These are phyloP conservation scores for Manis crassicaudata DNA, from an alignment of 2,797 vertebrate species.

Conservation along the genomic window DNA sequence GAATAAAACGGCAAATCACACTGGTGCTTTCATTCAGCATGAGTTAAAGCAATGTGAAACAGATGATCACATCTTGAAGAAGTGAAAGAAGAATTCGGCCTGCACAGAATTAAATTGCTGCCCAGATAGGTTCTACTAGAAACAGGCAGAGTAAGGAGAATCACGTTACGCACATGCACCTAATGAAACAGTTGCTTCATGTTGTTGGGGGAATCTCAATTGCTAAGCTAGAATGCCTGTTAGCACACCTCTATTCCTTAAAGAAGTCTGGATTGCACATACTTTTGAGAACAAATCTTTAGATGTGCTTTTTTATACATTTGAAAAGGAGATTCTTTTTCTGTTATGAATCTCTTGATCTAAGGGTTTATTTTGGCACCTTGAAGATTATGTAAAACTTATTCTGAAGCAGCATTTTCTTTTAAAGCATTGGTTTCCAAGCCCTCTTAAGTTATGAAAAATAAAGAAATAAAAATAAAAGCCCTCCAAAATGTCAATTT, in stretches of 20 bases:
- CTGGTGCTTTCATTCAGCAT: conserved; percentile 56
- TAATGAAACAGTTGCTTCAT: conserved; percentile 69
- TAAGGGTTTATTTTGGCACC: conserved; percentile 58
- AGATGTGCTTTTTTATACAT: conserved; percentile 42
- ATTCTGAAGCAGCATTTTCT: conserved; percentile 55
- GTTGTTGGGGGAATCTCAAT: conserved; percentile 30
- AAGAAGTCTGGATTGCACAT: conserved; percentile 56
- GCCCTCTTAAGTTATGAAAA: neutral
- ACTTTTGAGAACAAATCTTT: conserved; percentile 65
- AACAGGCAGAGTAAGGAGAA: conserved; percentile 15
- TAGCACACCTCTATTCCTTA: conserved; percentile 59
- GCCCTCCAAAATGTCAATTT: conserved; percentile 54
- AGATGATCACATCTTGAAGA: conserved; percentile 71
- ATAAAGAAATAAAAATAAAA: conserved; percentile 51
- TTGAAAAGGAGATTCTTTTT: conserved; percentile 65
- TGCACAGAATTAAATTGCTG: conserved; percentile 65
- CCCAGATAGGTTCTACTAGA: conserved; percentile 51
- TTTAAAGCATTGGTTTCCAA: conserved; percentile 45
- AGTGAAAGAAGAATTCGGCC: conserved; percentile 66
- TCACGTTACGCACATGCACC: conserved; percentile 45
- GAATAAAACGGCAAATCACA: conserved; percentile 60
- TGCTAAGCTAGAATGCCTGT: conserved; percentile 46
- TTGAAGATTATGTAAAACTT: conserved; percentile 40
- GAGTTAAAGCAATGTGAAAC: conserved; percentile 68
- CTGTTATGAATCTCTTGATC: conserved; percentile 62